These are phyloP conservation scores for Rhea pennata DNA, from an alignment of 2,113 vertebrate species.

Conservation along the genomic window DNA sequence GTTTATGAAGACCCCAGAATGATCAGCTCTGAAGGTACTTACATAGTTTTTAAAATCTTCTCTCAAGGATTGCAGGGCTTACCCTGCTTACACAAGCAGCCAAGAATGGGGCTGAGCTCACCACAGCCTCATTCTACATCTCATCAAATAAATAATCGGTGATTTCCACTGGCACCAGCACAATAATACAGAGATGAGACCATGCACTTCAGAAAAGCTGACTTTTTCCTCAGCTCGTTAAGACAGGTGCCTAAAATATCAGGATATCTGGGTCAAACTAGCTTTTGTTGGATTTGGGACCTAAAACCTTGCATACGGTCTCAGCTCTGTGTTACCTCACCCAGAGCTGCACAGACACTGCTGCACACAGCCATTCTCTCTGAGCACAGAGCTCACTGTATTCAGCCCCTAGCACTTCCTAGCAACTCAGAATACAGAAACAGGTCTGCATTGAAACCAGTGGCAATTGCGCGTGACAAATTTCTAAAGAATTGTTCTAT, in stretches of 20 bases:
- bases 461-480: neutral
- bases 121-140: neutral
- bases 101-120: neutral
- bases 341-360: neutral
- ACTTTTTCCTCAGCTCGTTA: neutral
- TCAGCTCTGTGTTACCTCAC: rapidly evolving
- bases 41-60: neutral
- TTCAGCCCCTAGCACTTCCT: neutral
- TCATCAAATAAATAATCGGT: neutral
- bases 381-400: neutral
- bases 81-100: neutral
- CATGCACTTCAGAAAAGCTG: neutral
- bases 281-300: neutral
- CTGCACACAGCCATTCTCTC: neutral
- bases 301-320: neutral
- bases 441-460: neutral
- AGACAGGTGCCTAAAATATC: neutral
- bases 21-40: neutral
- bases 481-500: neutral
- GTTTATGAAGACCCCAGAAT: neutral
- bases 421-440: neutral
- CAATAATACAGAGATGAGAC: neutral
- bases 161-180: neutral
- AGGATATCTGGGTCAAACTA: neutral
- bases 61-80: neutral